Conservation (phyloP, 2,888 invertebrate genomes). For the Calameuta pallipes region DNA sequence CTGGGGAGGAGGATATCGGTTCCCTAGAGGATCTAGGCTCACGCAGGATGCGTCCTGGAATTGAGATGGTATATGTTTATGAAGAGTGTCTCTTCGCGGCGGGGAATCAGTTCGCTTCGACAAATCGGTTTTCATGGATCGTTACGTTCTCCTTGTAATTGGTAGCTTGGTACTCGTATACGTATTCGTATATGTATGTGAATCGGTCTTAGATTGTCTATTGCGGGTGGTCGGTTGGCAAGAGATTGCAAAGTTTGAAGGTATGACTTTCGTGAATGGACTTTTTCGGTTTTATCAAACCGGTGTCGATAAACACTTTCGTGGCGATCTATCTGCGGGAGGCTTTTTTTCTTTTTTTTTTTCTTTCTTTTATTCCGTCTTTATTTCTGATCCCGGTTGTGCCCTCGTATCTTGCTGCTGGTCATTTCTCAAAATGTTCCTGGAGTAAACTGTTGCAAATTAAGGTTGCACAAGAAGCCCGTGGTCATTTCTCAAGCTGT, state of each 20-base stretch:
- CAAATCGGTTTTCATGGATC: neutral
- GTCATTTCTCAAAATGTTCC: constrained; percentile 57
- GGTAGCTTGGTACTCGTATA: neutral
- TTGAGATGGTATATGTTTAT: neutral
- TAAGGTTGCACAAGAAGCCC: constrained; percentile 62
- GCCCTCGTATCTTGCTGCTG: constrained; percentile 47
- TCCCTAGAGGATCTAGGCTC: neutral
- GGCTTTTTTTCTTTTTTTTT: constrained; percentile 11
- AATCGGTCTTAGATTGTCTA: neutral
- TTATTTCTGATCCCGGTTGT: constrained; percentile 22
- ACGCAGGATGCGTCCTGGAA: neutral
- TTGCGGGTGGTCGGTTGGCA: neutral
- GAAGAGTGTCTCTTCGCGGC: neutral
- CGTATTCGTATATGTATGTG: neutral
- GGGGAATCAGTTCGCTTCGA: neutral
- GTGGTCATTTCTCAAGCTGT: constrained; percentile 63
- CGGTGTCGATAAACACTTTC: neutral
- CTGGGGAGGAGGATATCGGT: neutral
- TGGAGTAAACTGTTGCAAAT: constrained; percentile 63
- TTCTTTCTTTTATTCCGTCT: constrained; percentile 16
- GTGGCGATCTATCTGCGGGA: neutral
- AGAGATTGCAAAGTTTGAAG: neutral
- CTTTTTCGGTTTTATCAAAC: neutral
- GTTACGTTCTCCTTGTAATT: neutral
- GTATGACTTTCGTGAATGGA: neutral